phyloP scores from a whole-genome alignment of 2,113 vertebrate genomes.

The Asarcornis scutulata region DNA sequence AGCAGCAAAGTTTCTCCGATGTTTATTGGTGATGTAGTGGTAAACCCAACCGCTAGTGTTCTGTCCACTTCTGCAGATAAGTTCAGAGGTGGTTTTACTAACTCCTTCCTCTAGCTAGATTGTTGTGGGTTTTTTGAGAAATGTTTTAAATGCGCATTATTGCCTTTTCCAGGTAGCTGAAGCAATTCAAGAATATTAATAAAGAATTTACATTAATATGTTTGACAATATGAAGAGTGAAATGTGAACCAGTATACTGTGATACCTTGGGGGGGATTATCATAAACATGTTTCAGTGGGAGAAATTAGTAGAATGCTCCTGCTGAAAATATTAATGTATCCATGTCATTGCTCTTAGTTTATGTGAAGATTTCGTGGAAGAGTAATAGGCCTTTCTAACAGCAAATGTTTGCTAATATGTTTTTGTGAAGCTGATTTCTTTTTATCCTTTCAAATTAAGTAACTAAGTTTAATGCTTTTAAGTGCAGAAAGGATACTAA shows the following conservation, averaged over 20 bases:
- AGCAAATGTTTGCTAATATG: not conserved
- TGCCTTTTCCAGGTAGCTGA: not conserved
- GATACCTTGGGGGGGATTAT: not conserved
- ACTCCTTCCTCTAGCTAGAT: not conserved
- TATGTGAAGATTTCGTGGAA: not conserved
- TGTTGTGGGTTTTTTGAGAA: not conserved
- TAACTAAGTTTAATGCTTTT: not conserved
- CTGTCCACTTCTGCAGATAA: not conserved
- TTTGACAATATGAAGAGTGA: not conserved
- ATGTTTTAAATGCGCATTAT: not conserved
- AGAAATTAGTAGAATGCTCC: not conserved
- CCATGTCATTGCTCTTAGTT: not conserved
- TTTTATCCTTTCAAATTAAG: not conserved
- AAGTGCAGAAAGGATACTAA: not conserved
- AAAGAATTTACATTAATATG: not conserved
- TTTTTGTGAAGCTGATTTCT: not conserved
- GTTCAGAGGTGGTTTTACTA: not conserved
- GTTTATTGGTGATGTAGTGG: not conserved
- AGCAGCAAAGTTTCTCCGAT: not conserved
- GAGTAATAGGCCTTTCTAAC: not conserved
- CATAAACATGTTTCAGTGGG: not conserved
- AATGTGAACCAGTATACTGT: not conserved
- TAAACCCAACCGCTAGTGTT: not conserved
- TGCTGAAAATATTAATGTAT: not conserved
- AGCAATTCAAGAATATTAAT: not conserved